These are phyloP conservation scores for Acronicta psi DNA, from an alignment of 2,888 invertebrate genomes.

Conservation along the genomic window DNA sequence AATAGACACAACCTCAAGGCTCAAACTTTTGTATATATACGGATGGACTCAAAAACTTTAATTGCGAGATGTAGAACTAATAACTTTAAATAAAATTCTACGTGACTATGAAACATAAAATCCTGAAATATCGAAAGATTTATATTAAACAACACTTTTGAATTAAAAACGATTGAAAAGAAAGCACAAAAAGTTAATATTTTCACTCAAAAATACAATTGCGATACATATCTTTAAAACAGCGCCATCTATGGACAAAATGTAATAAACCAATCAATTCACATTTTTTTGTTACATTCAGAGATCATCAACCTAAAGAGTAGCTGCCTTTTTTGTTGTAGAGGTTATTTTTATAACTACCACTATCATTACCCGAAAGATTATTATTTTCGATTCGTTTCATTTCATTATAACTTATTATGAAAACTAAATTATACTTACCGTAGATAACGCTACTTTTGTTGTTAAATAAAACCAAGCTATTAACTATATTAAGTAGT, in stretches of 20 bases:
- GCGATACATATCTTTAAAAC: background rate
- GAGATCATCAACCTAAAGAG: background rate
- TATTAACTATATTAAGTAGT: background rate
- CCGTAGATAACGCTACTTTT: background rate
- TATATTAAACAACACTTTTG: background rate
- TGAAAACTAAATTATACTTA: slow-evolving; percentile 3
- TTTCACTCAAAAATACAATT: background rate
- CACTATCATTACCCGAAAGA: background rate
- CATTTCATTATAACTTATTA: slow-evolving; percentile 2
- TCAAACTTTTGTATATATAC: slow-evolving; percentile 12
- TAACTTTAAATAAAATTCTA: background rate
- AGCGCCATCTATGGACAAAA: slow-evolving; percentile 56
- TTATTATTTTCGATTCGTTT: background rate
- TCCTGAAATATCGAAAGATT: background rate
- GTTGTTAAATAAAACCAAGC: background rate
- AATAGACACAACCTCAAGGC: slow-evolving; percentile 92
- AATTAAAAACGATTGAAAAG: background rate
- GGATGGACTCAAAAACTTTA: slow-evolving; percentile 46
- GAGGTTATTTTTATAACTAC: no score
- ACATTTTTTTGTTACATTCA: background rate
- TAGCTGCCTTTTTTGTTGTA: background rate
- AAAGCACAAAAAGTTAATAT: background rate
- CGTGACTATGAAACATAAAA: fast-evolving
- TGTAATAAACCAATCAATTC: background rate
- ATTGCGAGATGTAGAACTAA: slow-evolving; percentile 57